phyloP scores from a whole-genome alignment of 1,140 invertebrate genomes.

The Platorchestia sp. region DNA sequence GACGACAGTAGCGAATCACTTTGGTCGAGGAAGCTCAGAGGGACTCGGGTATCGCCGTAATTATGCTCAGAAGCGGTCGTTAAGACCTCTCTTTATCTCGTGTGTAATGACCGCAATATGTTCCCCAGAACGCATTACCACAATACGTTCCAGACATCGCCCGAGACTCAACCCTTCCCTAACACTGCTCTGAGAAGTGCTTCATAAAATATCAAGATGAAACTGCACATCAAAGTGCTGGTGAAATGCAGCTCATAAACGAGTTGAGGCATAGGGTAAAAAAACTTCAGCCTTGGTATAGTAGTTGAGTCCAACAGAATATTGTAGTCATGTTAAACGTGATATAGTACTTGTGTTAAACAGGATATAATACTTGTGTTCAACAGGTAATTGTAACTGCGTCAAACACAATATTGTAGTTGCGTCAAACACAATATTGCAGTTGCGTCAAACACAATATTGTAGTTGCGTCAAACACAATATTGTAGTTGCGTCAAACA shows the following conservation, averaged over 20 bases:
- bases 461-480: not conserved
- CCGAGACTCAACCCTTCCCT: not conserved
- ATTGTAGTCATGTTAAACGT: too few relatives aligned
- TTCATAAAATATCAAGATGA: conserved; percentile 31
- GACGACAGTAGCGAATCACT: not conserved
- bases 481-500: not conserved
- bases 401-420: too few relatives aligned
- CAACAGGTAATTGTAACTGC: too few relatives aligned
- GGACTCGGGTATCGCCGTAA: conserved; percentile 7
- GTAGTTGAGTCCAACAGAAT: too few relatives aligned
- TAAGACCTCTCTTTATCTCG: conserved; percentile 53
- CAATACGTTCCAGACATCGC: conserved; percentile 12
- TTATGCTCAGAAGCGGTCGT: conserved; percentile 45
- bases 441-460: not conserved
- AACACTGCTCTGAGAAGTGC: not conserved
- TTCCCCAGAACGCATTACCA: conserved; percentile 42
- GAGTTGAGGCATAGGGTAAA: not conserved
- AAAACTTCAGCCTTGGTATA: too few relatives aligned
- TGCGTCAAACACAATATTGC: too few relatives aligned
- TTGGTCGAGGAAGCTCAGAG: not conserved
- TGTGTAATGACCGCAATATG: conserved; percentile 51
- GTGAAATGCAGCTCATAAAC: not conserved
- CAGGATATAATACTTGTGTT: too few relatives aligned
- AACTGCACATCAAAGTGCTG: not conserved
- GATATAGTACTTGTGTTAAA: too few relatives aligned